Percentiles rank a stretch among this genome's conserved stretches.
Conservation (phyloP, 2,113 vertebrate genomes). For the Xiphorhynchus elegans region DNA sequence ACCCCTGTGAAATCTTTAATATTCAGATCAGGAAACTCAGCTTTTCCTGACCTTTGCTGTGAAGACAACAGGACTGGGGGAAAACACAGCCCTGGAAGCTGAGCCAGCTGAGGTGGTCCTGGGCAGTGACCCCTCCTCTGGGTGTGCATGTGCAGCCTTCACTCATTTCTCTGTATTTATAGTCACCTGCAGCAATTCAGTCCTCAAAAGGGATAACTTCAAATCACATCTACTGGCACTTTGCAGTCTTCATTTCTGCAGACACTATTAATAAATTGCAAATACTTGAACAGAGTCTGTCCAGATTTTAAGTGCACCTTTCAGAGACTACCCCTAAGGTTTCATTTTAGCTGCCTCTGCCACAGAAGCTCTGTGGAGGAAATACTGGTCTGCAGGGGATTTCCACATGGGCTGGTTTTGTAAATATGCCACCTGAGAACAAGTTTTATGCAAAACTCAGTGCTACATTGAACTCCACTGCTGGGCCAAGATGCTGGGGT, state of each 20-base stretch:
- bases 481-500: background rate
- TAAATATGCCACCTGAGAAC: background rate
- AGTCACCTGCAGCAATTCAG: background rate
- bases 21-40: background rate
- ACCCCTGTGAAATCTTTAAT: background rate
- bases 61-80: background rate
- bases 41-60: background rate
- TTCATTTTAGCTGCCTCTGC: background rate
- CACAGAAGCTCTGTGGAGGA: background rate
- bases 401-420: background rate
- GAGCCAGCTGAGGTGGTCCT: background rate
- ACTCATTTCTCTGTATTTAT: background rate
- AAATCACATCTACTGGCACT: background rate
- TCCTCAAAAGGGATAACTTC: background rate
- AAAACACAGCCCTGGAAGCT: background rate
- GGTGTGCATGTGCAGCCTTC: background rate
- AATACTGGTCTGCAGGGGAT: background rate
- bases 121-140: background rate
- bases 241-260: background rate
- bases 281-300: background rate
- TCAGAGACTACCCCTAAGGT: background rate
- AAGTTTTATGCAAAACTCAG: background rate
- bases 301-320: background rate
- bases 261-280: background rate
- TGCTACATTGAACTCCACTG: fast-evolving